phyloP scores from a whole-genome alignment of 2,113 vertebrate species.

The Hirundichthys speculiger region DNA sequence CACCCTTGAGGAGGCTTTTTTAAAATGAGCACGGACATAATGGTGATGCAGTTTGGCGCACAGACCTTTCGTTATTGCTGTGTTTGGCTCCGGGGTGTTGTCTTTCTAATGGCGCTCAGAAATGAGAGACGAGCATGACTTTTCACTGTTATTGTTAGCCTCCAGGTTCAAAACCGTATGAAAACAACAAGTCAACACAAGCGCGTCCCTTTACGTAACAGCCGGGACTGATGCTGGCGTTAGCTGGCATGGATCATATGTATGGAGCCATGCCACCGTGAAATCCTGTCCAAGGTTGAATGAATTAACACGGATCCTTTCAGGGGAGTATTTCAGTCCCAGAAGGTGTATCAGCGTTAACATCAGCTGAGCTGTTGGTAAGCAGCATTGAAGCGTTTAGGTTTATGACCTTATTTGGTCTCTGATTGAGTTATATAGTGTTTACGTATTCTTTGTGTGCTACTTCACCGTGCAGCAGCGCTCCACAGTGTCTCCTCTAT shows the following conservation, averaged over 20 bases:
- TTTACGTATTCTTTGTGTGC: too few relatives aligned
- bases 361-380: slow-evolving; percentile 10
- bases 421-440: not conserved
- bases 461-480: not conserved
- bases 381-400: slow-evolving; percentile 10
- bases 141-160: not conserved
- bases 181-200: slow-evolving; percentile 9
- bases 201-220: slow-evolving; percentile 4
- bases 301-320: slow-evolving; percentile 44
- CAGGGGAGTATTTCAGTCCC: slow-evolving; percentile 42
- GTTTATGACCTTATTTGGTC: slow-evolving; percentile 11
- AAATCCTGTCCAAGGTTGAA: slow-evolving; percentile 22
- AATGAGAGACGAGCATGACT: not conserved
- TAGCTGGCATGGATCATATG: not conserved
- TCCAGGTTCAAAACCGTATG: slow-evolving; percentile 6
- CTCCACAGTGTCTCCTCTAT: too few relatives aligned
- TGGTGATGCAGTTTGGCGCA: slow-evolving; percentile 1
- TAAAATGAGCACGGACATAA: slow-evolving; percentile 8
- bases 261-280: not conserved
- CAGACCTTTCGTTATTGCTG: slow-evolving; percentile 10
- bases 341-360: slow-evolving; percentile 31
- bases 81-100: slow-evolving; percentile 29
- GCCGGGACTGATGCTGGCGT: not conserved
- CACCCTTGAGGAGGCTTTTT: slow-evolving; percentile 18
- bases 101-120: slow-evolving; percentile 2